These are phyloP conservation scores for Episyrphus balteatus DNA, from an alignment of 1,140 invertebrate genomes.

Conservation along the genomic window DNA sequence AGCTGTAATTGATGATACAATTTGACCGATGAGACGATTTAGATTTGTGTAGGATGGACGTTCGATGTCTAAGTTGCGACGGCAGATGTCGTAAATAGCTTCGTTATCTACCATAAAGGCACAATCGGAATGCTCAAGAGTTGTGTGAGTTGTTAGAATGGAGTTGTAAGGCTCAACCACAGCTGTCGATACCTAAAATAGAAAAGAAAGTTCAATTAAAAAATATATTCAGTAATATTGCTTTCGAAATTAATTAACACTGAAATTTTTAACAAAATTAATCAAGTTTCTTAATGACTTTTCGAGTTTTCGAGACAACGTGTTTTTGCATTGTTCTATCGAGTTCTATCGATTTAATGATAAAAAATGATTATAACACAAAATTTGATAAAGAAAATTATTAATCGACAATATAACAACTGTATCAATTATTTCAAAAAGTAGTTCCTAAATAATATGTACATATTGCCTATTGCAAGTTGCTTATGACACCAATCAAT, in stretches of 20 bases:
- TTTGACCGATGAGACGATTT: constrained; percentile 73
- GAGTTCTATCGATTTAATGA: too few species aligned
- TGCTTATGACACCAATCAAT: too few species aligned
- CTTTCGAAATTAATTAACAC: background rate
- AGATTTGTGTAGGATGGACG: constrained; percentile 69
- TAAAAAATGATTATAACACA: too few species aligned
- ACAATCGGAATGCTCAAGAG: constrained; percentile 68
- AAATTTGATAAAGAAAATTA: too few species aligned
- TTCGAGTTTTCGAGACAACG: too few species aligned
- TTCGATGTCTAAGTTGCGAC: constrained; percentile 76
- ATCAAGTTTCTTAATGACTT: too few species aligned
- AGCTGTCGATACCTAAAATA: constrained; percentile 54
- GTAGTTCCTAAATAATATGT: too few species aligned
- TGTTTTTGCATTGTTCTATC: too few species aligned
- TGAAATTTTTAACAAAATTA: too few species aligned
- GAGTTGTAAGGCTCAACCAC: constrained; percentile 81
- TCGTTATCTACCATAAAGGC: constrained; percentile 85
- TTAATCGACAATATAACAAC: too few species aligned
- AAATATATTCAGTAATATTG: background rate
- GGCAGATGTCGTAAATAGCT: constrained; percentile 83
- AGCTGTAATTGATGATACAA: constrained; percentile 75
- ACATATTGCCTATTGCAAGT: too few species aligned
- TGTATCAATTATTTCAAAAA: too few species aligned
- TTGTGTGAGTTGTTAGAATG: constrained; percentile 68
- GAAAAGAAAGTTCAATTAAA: background rate